A percentile compares a stretch with the other conserved stretches of the same genome.
Evolutionary conservation across 2,888 invertebrate genomes (phyloP).

Genomic region (Scaptodrosophila latifasciaeformis): DNA sequence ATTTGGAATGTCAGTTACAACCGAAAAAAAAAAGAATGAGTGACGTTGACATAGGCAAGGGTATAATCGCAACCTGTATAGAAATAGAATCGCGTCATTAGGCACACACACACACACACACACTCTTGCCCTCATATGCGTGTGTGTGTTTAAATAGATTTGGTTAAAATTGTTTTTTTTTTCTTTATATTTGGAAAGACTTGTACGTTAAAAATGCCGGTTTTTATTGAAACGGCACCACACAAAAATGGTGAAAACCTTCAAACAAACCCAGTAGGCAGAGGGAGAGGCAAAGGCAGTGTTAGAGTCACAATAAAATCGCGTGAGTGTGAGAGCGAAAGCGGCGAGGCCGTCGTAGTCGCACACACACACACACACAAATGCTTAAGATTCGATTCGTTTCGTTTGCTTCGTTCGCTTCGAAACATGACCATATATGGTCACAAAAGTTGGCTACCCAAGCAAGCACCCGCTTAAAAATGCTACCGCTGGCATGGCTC

Average conservation of each 20-base stretch:
- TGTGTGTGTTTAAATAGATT: background rate
- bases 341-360: slow-evolving; percentile 31
- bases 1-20: too few species aligned
- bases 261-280: slow-evolving; percentile 24
- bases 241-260: slow-evolving; percentile 62
- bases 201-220: slow-evolving; percentile 52
- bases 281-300: background rate
- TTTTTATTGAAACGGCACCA: slow-evolving; percentile 41
- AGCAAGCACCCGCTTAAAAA: too few species aligned
- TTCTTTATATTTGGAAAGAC: slow-evolving; percentile 36
- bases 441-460: slow-evolving; percentile 71
- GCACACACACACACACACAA: slow-evolving; percentile 7
- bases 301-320: background rate
- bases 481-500: too few species aligned
- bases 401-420: too few species aligned
- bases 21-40: too few species aligned
- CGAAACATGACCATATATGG: slow-evolving; percentile 75
- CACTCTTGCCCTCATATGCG: too few species aligned
- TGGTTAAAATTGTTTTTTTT: too few species aligned
- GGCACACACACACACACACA: slow-evolving; percentile 12
- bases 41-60: slow-evolving; percentile 43
- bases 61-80: slow-evolving; percentile 24
- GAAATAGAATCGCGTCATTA: slow-evolving; percentile 55
- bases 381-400: too few species aligned
- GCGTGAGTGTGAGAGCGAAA: slow-evolving; percentile 34